Conservation (phyloP, 2,888 invertebrate genomes). For the Therioaphis trifolii region DNA sequence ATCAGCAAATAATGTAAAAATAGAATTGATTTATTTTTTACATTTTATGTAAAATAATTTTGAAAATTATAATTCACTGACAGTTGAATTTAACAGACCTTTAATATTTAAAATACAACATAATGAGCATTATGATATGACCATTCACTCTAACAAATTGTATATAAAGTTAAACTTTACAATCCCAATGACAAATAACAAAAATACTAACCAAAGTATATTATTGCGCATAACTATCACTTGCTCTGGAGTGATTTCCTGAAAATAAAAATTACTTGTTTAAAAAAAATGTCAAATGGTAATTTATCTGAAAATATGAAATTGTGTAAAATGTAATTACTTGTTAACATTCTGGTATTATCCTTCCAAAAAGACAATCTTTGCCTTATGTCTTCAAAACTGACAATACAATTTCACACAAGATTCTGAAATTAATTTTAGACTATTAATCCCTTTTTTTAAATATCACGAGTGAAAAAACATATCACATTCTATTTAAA, state of each 20-base stretch:
- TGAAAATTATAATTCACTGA: too few relatives aligned
- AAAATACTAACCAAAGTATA: slow-evolving; percentile 27
- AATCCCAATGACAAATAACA: not conserved
- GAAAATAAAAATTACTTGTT: not conserved
- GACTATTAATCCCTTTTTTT: not conserved
- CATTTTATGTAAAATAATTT: too few relatives aligned
- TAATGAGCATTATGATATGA: too few relatives aligned
- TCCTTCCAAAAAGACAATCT: not conserved
- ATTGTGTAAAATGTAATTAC: slow-evolving; percentile 21
- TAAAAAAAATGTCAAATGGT: not conserved
- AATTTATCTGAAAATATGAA: not conserved
- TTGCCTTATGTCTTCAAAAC: not conserved
- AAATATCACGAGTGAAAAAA: not conserved
- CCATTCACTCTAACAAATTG: not conserved
- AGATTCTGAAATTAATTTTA: slow-evolving; percentile 30
- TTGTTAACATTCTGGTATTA: not conserved
- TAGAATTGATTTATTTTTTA: too few relatives aligned
- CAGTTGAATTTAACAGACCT: too few relatives aligned
- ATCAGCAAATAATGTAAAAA: too few relatives aligned
- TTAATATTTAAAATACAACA: too few relatives aligned
- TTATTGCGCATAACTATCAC: not conserved
- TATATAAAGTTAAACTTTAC: not conserved
- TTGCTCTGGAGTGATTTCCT: slow-evolving; percentile 19
- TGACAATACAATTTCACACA: not conserved
- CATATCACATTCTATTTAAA: not conserved